These are phyloP conservation scores for Lysandra coridon DNA, from an alignment of 2,888 invertebrate genomes.

Conservation along the genomic window DNA sequence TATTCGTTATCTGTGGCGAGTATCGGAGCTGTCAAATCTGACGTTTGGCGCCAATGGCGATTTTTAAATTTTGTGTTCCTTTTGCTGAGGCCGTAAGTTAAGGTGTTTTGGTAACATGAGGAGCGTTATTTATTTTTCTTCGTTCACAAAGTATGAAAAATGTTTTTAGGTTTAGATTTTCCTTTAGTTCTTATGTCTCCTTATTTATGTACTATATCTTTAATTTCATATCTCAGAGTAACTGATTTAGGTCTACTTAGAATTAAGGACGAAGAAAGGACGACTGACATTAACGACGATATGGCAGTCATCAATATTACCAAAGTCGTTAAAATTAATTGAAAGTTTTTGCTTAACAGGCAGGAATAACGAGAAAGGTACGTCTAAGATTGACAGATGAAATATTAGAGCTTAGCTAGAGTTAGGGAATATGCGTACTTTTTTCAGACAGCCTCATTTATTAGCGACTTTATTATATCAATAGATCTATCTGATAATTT, in stretches of 20 bases:
- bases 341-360: background rate
- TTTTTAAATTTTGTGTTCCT: constrained; percentile 6
- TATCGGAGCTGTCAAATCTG: constrained; percentile 24
- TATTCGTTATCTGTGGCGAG: constrained; percentile 21
- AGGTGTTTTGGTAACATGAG: constrained; percentile 5
- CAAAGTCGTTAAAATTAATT: constrained; percentile 12
- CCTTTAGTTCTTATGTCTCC: too few species aligned
- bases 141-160: background rate
- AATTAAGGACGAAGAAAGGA: background rate
- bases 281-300: too few species aligned
- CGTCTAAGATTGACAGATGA: background rate
- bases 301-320: background rate
- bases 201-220: background rate
- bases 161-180: background rate
- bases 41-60: constrained; percentile 21
- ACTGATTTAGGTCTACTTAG: background rate
- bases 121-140: background rate
- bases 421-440: background rate
- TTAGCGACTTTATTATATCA: too few species aligned
- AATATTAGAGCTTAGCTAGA: background rate
- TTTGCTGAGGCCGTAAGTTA: background rate
- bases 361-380: background rate
- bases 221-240: background rate
- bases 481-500: too few species aligned
- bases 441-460: background rate